phyloP scores from a whole-genome alignment of 2,888 invertebrate species.

The Kuschelorhynchus macadamiae region DNA sequence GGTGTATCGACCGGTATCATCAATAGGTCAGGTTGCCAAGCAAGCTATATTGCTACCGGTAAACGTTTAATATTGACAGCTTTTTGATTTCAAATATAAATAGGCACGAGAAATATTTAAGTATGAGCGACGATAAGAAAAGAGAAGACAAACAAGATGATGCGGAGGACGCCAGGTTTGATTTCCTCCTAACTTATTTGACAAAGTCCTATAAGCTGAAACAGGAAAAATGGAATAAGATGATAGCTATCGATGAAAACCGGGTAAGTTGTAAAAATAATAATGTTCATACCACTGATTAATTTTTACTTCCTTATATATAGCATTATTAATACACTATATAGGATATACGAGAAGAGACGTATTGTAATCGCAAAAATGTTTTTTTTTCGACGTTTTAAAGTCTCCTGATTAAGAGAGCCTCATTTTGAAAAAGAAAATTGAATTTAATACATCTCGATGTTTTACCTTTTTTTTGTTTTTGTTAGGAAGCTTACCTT shows the following conservation, averaged over 20 bases:
- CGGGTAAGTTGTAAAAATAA: conserved; percentile 72
- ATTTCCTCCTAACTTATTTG: conserved; percentile 84
- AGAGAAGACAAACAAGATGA: conserved; percentile 63
- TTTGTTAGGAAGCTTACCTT: too few relatives aligned
- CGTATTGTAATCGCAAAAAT: too few relatives aligned
- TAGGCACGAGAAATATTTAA: neutral
- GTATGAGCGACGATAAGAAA: conserved; percentile 60
- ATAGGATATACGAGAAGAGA: too few relatives aligned
- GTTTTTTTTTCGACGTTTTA: too few relatives aligned
- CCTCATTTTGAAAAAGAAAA: too few relatives aligned
- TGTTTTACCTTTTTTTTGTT: too few relatives aligned
- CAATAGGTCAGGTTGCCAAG: conserved; percentile 57
- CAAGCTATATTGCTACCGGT: conserved; percentile 54
- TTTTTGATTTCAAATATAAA: conserved; percentile 8
- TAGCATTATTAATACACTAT: too few relatives aligned
- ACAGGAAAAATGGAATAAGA: conserved; percentile 89
- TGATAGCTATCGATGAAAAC: conserved; percentile 80
- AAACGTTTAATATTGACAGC: conserved; percentile 31
- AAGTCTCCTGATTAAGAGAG: too few relatives aligned
- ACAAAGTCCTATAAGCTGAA: conserved; percentile 83
- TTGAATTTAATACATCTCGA: too few relatives aligned
- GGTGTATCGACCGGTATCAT: conserved; percentile 39
- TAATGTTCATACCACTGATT: too few relatives aligned
- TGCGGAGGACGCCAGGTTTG: conserved; percentile 80
- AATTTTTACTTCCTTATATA: too few relatives aligned